These are phyloP conservation scores for Amniataba percoides DNA, from an alignment of 2,797 vertebrate species.

Conservation along the genomic window DNA sequence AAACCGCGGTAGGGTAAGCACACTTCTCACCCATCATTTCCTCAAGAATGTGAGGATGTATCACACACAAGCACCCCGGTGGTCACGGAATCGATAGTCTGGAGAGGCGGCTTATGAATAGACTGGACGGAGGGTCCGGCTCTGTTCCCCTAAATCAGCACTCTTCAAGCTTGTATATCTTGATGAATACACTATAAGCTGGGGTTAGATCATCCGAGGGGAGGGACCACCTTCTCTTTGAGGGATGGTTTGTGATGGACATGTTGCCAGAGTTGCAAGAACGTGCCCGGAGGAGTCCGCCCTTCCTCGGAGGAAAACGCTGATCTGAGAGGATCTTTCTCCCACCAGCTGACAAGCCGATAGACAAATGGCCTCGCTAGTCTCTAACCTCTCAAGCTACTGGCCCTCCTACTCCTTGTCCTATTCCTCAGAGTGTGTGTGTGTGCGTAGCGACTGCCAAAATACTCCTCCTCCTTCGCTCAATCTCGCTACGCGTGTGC, in stretches of 20 bases:
- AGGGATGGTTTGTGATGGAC: constrained; percentile 72
- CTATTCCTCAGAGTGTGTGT: constrained; percentile 20
- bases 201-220: constrained; percentile 40
- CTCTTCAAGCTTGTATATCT: constrained; percentile 52
- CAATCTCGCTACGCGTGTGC: constrained; percentile 19
- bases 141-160: constrained; percentile 62
- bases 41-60: constrained; percentile 59
- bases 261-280: constrained; percentile 74
- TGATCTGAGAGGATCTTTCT: constrained; percentile 76
- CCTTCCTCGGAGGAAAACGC: constrained; percentile 71
- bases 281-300: constrained; percentile 57
- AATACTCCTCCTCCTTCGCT: constrained; percentile 31
- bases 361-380: constrained; percentile 74
- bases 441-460: constrained; percentile 31
- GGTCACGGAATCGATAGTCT: constrained; percentile 69
- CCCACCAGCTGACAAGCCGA: constrained; percentile 72
- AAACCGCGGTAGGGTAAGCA: constrained; percentile 70
- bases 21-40: constrained; percentile 74
- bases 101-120: constrained; percentile 56
- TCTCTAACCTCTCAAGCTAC: constrained; percentile 73
- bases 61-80: constrained; percentile 46
- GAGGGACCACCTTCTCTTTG: constrained; percentile 49
- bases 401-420: constrained; percentile 47
- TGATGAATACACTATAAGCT: constrained; percentile 47
- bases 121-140: constrained; percentile 29